Base-by-base conservation (phyloP, 2,113 vertebrate species). In the Lasiurus cinereus region DNA sequence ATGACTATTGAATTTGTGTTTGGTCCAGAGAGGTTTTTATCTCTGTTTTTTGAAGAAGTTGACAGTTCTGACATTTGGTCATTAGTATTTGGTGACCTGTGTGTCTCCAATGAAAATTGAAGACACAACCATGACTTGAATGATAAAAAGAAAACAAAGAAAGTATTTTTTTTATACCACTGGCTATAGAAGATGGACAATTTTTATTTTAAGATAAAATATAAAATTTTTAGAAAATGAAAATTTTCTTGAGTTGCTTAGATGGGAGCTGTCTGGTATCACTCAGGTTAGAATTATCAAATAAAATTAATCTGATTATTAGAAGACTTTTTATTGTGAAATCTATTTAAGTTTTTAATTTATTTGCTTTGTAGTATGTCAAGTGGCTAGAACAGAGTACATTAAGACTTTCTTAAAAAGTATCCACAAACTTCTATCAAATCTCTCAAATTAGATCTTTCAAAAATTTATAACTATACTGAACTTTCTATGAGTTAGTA, bases 121-220 rank as follows among this genome's bases (percentile, higher is more conserved):
- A 86, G 39, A 52, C 31, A n/a, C 72, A 12, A 22, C 19, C n/a
- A 1, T 22, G 59, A 54, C 31, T 36, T 2, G 8, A 69, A 70
- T 73, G 66, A 79, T 1, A 77, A 66, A 72, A 72, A 10, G 77
- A n/a, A 94, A 24, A 52, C 1, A 80, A 93, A 85, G 27, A 16
- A 87, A 21, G 79, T n/a, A 21, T 50, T 39, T 79, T 10, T 33
- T 52, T 46, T 19, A 56, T 70, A n/a, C 8, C 4, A 36, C 59
- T 54, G 92, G 19, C 66, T 43, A 12, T 59, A 56, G 48, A 19
- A 77, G 72, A 54, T 66, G 83, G 39, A 33, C 43, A 54, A 78
- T 84, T 93, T 94, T 15, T n/a, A 94, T 91, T 91, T 90, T 89
- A 96, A 80, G 22, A 86, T 90, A 39, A 95, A 95, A 93, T 18